Base-by-base conservation (phyloP, 2,888 invertebrate genomes). In the Protophormia terraenovae region DNA sequence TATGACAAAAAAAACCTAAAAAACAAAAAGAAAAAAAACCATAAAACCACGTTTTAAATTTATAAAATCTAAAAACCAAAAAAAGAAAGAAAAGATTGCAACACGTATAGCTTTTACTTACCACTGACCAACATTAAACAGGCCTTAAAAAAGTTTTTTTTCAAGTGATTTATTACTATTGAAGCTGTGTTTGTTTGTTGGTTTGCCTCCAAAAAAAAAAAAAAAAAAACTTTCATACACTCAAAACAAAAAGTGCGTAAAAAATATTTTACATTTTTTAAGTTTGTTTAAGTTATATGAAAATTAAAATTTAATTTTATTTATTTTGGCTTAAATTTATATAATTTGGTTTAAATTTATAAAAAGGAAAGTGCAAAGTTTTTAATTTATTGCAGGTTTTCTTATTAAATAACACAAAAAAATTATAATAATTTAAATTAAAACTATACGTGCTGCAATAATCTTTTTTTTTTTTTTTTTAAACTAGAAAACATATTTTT, bases 101-200 rank as follows among this genome's bases (percentile, higher is more conserved):
- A 85, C 85, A 85, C 85, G 85, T 85, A 85, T 85, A 85, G 85
- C 78, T 75, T 64, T 73, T 77, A 50, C 75, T 73, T 77, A 50
- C 75, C 55, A 72, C 58, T 71, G 53, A 71, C 69, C 76, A 80
- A 76, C 60, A 78, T 80, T 67, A 67, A 67, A 85, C 89, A 91
- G 90, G 88, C 82, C 75, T 71, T 62, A 69, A 64, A 71, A 76
- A 76, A 16, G 12, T 64, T 73, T 82, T 82, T 76, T 76, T 82
- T 58, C 76, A 71, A 76, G 82, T 83, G 82, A 83, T 83, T 83
- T 83, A 83, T 80, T 64, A 72, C 80, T 47, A 73, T 83, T 83
- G 90, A 90, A 89, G 89, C 82, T 86, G 86, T 76, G 45, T 62
- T 78, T 62, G 50, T 67, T 77, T 58, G 77, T 76, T 76, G 64